Conservation (phyloP, 2,797 vertebrate genomes). For the Saxicola maurus region DNA sequence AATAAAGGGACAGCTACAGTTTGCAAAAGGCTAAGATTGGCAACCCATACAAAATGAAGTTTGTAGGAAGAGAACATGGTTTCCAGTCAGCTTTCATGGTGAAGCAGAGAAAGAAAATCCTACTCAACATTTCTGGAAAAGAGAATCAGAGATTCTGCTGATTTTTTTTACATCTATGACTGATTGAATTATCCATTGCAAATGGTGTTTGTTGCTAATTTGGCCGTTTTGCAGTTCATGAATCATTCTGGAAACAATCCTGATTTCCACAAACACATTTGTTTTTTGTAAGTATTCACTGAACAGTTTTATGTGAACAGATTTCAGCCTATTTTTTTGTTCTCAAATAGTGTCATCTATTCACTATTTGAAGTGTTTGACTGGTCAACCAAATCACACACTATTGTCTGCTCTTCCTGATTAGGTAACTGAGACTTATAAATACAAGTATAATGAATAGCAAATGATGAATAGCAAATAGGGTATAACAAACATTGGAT, state of each 20-base stretch:
- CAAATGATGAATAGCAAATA: constrained; percentile 55
- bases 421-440: constrained; percentile 37
- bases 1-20: neutral
- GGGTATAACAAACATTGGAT: constrained; percentile 38
- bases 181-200: constrained; percentile 42
- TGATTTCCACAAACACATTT: constrained; percentile 42
- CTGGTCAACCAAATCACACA: constrained; percentile 54
- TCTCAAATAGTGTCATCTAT: constrained; percentile 39
- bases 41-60: neutral
- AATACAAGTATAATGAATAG: constrained; percentile 45
- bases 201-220: constrained; percentile 47
- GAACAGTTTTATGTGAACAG: constrained; percentile 46
- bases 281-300: constrained; percentile 51
- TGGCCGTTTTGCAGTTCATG: constrained; percentile 35
- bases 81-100: neutral
- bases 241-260: constrained; percentile 57
- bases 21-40: neutral
- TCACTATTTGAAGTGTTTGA: constrained; percentile 52
- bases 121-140: neutral
- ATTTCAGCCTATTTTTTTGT: constrained; percentile 44
- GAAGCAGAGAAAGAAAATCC: neutral
- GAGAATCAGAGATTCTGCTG: neutral
- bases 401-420: constrained; percentile 41
- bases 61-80: neutral
- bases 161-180: constrained; percentile 11